These are phyloP conservation scores for Octonoba sinensis DNA, from an alignment of 2,888 invertebrate species.

Conservation along the genomic window DNA sequence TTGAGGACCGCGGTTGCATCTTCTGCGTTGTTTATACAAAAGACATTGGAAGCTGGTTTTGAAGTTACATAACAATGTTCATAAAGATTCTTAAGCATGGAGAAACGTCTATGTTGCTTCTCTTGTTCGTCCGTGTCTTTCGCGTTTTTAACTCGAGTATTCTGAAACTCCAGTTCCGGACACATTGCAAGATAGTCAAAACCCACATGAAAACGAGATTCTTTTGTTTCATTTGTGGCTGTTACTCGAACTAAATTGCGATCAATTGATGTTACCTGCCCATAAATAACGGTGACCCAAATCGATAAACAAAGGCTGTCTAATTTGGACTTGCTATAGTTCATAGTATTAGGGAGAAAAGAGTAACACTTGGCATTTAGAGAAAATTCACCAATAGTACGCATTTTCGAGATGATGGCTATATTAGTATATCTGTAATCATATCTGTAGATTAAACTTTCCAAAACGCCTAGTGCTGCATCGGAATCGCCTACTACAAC, in stretches of 20 bases:
- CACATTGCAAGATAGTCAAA: conserved; percentile 49
- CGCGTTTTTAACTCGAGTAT: neutral
- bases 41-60: conserved; percentile 24
- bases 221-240: neutral
- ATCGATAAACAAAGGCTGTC: conserved; percentile 40
- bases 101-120: neutral
- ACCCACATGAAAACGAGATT: conserved; percentile 1
- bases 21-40: conserved; percentile 25
- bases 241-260: conserved; percentile 4
- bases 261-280: conserved; percentile 10
- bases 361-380: conserved; percentile 8
- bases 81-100: conserved; percentile 22
- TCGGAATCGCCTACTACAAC: conserved; percentile 41
- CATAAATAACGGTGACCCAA: conserved; percentile 38
- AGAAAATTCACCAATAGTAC: conserved; percentile 19
- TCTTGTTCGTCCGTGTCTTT: neutral
- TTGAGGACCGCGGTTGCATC: conserved; percentile 22
- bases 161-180: conserved; percentile 37
- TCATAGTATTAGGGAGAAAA: conserved; percentile 12
- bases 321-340: conserved; percentile 15
- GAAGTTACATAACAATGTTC: neutral
- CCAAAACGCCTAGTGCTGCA: conserved; percentile 28
- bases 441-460: conserved; percentile 37
- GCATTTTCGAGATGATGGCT: conserved; percentile 14
- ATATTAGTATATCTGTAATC: conserved; percentile 45